Evolutionary conservation across 53 echinoderm and acorn worm genomes (phyloP).

Genomic region (Henricia sp.): DNA sequence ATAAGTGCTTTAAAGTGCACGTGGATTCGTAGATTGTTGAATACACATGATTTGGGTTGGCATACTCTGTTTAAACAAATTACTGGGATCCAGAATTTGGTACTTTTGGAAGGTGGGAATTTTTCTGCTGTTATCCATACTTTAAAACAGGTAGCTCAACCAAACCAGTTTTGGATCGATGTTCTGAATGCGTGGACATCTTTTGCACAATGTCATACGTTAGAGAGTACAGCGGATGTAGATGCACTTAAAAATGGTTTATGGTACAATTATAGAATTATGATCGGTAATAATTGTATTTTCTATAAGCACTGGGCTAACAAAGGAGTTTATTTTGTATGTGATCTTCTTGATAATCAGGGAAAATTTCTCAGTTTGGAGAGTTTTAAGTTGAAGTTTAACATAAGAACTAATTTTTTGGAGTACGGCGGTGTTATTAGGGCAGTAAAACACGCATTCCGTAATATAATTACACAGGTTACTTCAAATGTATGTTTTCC

Average conservation of each 20-base stretch:
- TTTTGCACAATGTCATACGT: background rate
- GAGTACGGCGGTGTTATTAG: no score
- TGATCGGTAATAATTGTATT: no score
- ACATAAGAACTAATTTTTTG: no score
- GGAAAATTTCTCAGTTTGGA: background rate
- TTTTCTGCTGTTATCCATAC: background rate
- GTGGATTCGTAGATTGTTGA: background rate
- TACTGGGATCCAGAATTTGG: background rate
- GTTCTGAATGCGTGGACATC: background rate
- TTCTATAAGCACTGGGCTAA: no score
- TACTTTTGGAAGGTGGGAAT: background rate
- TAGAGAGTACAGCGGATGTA: background rate
- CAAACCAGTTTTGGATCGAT: conserved; percentile 5
- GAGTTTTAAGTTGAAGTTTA: background rate
- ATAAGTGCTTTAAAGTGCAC: conserved; percentile 3
- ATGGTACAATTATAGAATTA: background rate
- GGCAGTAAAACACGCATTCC: no score
- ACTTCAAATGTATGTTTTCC: no score
- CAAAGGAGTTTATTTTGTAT: no score
- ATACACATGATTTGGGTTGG: background rate
- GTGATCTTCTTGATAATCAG: background rate
- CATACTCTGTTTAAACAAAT: background rate
- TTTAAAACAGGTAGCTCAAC: background rate
- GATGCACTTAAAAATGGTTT: background rate
- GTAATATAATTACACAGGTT: no score